Base-by-base conservation (phyloP, 2,113 vertebrate genomes). In the Laterallus jamaicensis region DNA sequence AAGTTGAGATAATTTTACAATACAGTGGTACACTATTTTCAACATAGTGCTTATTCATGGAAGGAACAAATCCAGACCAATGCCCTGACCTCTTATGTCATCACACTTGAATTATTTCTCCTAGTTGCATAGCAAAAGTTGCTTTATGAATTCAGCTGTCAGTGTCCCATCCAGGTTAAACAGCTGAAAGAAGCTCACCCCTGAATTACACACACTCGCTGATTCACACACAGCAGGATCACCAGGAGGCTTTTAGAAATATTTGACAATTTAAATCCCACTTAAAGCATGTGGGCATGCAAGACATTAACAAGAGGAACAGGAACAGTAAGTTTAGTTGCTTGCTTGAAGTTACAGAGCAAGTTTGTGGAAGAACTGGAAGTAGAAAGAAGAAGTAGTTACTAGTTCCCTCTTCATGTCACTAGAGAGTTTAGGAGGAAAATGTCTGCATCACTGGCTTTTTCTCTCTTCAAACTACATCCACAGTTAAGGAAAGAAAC, bases 321-420 rank as follows among this genome's bases (percentile, higher is more conserved):
- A 87, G 54, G 92, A 91, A 91, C 37, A 82, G 70, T 64, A n/a
- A 85, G 88, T 73, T 88, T 16, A 93, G 54, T 68, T 86, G 76
- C 39, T 83, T 77, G 63, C 60, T 82, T 78, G 25, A 84, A 89
- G 49, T 84, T 91, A 84, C 22, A 52, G 2, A 76, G 75, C 3
- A 11, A 78, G 31, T 74, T 54, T 71, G 59, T 21, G 2, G 70
- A 63, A 91, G 56, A 75, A 74, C 80, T 71, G 37, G 32, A 95
- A 90, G 49, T 37, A 9, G 49, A 86, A 92, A 83, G 26, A 81
- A 78, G 28, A 37, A 91, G 60, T 28, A 31, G 44, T 47, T 35
- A 59, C 54, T 12, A 73, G 37, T 91, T 93, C 37, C 68, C 86
- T 67, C 52, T 66, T 88, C 77, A 67, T 89, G 42, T 79, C 37